Conservation (phyloP, 2,797 vertebrate genomes). For the Loris lydekkerianus region DNA sequence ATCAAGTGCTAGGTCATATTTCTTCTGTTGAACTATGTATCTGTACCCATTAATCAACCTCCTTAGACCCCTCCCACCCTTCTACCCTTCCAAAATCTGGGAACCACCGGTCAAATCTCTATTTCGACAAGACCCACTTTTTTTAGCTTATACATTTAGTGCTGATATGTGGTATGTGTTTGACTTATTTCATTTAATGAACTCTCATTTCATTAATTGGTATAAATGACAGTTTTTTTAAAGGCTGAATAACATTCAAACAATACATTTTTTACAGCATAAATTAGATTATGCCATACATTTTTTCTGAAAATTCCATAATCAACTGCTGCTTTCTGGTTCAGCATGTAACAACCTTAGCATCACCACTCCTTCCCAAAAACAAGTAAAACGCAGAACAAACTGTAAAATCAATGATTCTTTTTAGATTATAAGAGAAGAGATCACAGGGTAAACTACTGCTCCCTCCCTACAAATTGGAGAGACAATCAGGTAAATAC, state of each 20-base stretch:
- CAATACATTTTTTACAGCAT: not conserved
- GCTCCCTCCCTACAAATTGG: not conserved
- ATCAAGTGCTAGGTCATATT: not conserved
- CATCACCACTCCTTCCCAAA: not conserved
- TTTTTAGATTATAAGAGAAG: not conserved
- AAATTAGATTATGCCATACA: not conserved
- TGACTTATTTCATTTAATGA: not conserved
- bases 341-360: not conserved
- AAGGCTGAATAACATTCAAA: not conserved
- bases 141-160: not conserved
- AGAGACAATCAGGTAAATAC: not conserved
- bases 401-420: not conserved
- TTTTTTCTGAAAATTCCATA: not conserved
- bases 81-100: not conserved
- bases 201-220: not conserved
- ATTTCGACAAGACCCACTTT: not conserved
- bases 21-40: not conserved
- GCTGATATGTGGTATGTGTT: not conserved
- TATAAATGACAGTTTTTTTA: not conserved
- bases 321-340: not conserved
- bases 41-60: not conserved
- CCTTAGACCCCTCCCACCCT: not conserved
- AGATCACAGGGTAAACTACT: not conserved
- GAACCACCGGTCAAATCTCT: not conserved
- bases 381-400: not conserved